A percentile compares a stretch with the other conserved stretches of the same genome.
These are phyloP conservation scores for Emydoidea blandingii DNA, from an alignment of 2,797 vertebrate species.

Conservation along the genomic window DNA sequence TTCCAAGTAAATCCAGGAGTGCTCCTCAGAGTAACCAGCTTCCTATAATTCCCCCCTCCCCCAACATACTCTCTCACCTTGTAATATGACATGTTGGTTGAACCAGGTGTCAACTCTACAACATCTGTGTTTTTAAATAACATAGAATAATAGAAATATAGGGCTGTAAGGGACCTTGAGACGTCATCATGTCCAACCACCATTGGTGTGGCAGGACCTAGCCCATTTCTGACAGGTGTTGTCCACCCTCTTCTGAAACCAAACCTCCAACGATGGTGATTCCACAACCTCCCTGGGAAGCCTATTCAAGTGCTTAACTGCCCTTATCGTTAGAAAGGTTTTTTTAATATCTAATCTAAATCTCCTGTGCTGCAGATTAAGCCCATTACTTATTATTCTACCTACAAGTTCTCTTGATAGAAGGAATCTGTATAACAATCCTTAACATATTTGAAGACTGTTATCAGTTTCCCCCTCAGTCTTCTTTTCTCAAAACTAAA, in stretches of 20 bases:
- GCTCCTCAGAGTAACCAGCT: neutral
- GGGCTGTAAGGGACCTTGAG: too few species aligned
- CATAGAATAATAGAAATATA: too few species aligned
- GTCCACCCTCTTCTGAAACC: too few species aligned
- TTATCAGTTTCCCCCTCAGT: neutral
- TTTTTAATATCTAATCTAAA: neutral
- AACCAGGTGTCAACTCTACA: neutral
- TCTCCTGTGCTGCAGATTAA: neutral
- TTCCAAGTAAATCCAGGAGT: neutral
- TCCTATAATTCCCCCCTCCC: neutral
- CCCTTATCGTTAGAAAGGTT: neutral
- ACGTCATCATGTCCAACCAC: too few species aligned
- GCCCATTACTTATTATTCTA: neutral
- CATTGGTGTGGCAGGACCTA: too few species aligned
- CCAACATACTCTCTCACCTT: neutral
- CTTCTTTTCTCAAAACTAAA: neutral
- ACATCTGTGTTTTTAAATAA: neutral
- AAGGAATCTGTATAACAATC: neutral
- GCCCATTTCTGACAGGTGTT: too few species aligned
- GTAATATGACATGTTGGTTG: neutral
- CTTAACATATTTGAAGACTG: neutral
- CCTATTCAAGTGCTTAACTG: too few species aligned
- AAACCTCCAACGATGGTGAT: too few species aligned
- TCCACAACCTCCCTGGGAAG: too few species aligned
- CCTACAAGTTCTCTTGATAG: neutral